Evolutionary conservation across 2,888 invertebrate species (phyloP), one percentile per base, ranked within the genome.

Genomic region (Proisotoma minuta): DNA sequence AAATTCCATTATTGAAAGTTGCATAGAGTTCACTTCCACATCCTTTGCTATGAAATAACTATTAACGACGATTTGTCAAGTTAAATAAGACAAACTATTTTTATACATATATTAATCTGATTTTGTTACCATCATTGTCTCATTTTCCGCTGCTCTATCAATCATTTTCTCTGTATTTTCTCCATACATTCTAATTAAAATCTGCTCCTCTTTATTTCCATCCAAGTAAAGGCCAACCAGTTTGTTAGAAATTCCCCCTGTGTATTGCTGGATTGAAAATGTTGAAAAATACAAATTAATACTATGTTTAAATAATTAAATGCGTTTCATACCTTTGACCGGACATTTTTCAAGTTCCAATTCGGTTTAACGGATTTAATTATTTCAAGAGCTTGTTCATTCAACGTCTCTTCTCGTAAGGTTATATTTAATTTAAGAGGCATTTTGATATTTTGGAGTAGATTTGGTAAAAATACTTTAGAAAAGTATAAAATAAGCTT

Each of bases 161-260:
- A 97, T 94, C 67, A 97, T 84, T 72, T 91, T 81, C 78, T 96
- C 95, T 1, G 96, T 95, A 79, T 93, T 93, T 74, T 89, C 85
- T 29, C 97, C 97, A 81, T 95, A 43, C 66, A 97, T 85, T 74
- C 96, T 83, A 26, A 97, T 84, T 1, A 96, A 84, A 75, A 89
- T 86, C 75, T 89, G 86, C 70, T 80, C 77, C 15, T 77, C 77
- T 61, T 81, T 78, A 34, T 78, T 78, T 49, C 77, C 78, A 47
- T 56, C 56, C 68, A 63, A 77, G 76, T 83, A 84, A 74, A 89
- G 89, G 39, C 90, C 90, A 59, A 95, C 84, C 74, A 96, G 81
- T 78, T 90, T 92, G 80, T 96, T 96, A 51, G 95, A 93, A 67
- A 93, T 91, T 48, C 96, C 96, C 82, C 93, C 91, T 68, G 92